Evolutionary conservation across 2,113 vertebrate species (phyloP), one percentile per base, ranked within the genome.

Genomic region (Phaethon lepturus): DNA sequence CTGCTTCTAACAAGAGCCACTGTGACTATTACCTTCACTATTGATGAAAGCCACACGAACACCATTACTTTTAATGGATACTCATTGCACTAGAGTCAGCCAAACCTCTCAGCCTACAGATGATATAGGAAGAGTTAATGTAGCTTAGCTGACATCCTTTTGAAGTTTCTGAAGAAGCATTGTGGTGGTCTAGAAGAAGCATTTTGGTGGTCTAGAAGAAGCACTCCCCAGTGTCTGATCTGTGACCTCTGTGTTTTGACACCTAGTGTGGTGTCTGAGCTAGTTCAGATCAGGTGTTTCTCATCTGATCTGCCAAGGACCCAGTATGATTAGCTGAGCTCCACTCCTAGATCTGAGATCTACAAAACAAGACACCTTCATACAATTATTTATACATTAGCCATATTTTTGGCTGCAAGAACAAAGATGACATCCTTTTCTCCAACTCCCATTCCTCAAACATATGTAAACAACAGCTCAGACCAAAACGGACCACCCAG

Each of bases 391-490:
- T 80, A 63, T 19, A n/a, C 35, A 38, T 45, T 9, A 67, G 26
- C 29, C 29, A 5, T 59, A 71, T 23, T 73, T 85, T 94, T 95
- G 95, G 81, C 94, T 60, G 47, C 44, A 82, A 92, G 88, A 96
- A 94, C 86, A 95, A 95, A 96, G 93, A 64, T 45, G 23, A 80
- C 38, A 74, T 76, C 87, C 77, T 84, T 47, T 38, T 40, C 29
- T 91, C 24, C 56, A 89, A 1, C 15, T 62, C 53, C 53, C 24
- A 3, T 16, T 74, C 62, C 68, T 96, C 91, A 82, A 42, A 79
- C 24, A 44, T 7, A 40, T 58, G 75, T 63, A 78, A 67, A 33
- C 81, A 92, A 86, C 80, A 89, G 59, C 44, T 93, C 67, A 7
- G 42, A 47, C 69, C 66, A 69, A 28, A 40, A 33, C 0, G 4